Evolutionary conservation across 2,113 vertebrate genomes (phyloP), one percentile per base, ranked within the genome.

Genomic region (Cyprinus carpio): DNA sequence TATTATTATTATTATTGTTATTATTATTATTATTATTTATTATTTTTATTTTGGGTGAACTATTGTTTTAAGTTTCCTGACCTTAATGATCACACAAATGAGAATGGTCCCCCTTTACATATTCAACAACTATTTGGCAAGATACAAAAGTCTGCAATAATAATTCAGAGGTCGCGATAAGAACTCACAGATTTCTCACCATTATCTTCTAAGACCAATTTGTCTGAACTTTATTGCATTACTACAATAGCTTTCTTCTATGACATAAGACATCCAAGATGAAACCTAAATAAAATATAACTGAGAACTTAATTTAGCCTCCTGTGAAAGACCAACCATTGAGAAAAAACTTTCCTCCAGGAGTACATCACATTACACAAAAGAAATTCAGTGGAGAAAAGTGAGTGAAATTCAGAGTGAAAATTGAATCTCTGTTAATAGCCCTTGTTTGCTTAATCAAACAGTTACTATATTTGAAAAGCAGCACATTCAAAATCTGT

Each of bases 401-500:
- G 18, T 37, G 15, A 51, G 15, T 51, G 1, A 51, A 51, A 51
- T 51, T 51, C 62, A 65, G 62, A 27, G n/a, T 27, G 62, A 65
- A n/a, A 65, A 29, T 37, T 37, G n/a, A 6, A 78, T 78, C 49
- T 37, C 18, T 76, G 31, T 72, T 56, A 76, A 54, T 18, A n/a
- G 25, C 13, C 8, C 37, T 29, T 43, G n/a, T 62, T 80, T 81
- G 37, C 37, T 29, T 20, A 65, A 81, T 43, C 60, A 27, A 40
- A 37, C 9, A 62, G 23, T 31, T 62, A 9, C 58, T 80, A 43
- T 62, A 80, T 80, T 64, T 64, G 23, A 62, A 80, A 43, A 16
- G 23, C 34, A 43, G 56, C 15, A 27, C 18, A 18, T 78, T 78
- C 29, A 15, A 40, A 78, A n/a, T n/a, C 20, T 78, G 51, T 31